Evolutionary conservation across 2,113 vertebrate genomes (phyloP), one percentile per base, ranked within the genome.

Genomic region (Donacobius atricapilla): DNA sequence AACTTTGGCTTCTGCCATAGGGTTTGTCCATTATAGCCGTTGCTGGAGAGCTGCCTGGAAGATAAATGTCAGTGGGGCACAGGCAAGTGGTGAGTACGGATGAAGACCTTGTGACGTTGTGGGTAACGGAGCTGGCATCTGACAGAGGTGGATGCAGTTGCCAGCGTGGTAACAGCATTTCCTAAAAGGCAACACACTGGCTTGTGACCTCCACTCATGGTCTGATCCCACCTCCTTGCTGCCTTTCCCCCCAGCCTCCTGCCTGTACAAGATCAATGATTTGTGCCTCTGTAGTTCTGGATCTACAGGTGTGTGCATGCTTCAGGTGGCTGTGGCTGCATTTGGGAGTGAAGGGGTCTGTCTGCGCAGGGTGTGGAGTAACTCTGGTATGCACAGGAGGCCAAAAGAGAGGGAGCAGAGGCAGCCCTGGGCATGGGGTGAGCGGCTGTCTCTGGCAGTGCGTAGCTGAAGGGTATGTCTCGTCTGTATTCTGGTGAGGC

Each of bases 41-140:
- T 33, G 75, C 14, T 60, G 76, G 92, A 87, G 73, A 79, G 16
- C n/a, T 60, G n/a, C 48, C 75, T n/a, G 57, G 65, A 47, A 23
- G 40, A 61, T 22, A 80, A 73, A 65, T 61, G 64, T 66, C 89
- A 75, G 51, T 16, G 60, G 71, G 50, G 44, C 50, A 53, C 14
- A 50, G 71, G 24, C 64, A 71, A 60, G n/a, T 19, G 58, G 30
- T 31, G 51, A 54, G 91, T 11, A 42, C 18, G 39, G 73, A 37
- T 25, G 65, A 85, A 64, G 69, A 50, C 44, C 40, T 63, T 37
- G 61, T 51, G 60, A 40, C 7, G 4, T 8, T 12, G 35, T 0
- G 6, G 75, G 5, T 35, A 24, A 42, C 0, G 0, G 60, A 63
- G 51, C 73, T 57, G 61, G 21, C 0, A 0, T 80, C 48, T 40